Conservation (phyloP, 2,797 vertebrate species). For the Phoxinus dragarum region DNA sequence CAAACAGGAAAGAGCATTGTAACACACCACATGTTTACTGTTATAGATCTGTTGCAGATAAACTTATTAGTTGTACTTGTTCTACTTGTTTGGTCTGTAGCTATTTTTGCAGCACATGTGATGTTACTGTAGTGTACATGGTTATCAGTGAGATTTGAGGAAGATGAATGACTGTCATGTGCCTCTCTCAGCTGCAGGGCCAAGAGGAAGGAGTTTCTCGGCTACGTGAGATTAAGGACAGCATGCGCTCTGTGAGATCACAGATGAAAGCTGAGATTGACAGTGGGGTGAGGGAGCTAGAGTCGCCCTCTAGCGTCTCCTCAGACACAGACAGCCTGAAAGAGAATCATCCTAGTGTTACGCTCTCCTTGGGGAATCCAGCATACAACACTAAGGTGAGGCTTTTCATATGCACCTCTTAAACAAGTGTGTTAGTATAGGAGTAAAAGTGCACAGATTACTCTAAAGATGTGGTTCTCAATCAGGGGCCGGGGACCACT, state of each 20-base stretch:
- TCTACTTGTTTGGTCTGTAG: not conserved
- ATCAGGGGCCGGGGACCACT: too few species aligned
- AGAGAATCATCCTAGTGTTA: slow-evolving; percentile 67
- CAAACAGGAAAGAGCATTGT: slow-evolving; percentile 12
- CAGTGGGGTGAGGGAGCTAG: slow-evolving; percentile 69
- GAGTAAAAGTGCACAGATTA: not conserved
- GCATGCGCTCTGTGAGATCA: slow-evolving; percentile 71
- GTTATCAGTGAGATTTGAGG: not conserved
- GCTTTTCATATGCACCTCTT: not conserved
- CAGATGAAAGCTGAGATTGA: slow-evolving; percentile 78
- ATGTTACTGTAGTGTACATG: not conserved
- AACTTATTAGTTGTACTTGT: not conserved
- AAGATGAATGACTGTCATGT: not conserved
- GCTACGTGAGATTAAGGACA: slow-evolving; percentile 72
- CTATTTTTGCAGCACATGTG: not conserved
- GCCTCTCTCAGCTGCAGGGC: slow-evolving; percentile 69
- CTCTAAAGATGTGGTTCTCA: not conserved
- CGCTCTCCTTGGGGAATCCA: slow-evolving; percentile 42
- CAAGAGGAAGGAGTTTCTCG: slow-evolving; percentile 72
- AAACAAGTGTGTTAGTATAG: not conserved
- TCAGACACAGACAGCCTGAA: slow-evolving; percentile 66
- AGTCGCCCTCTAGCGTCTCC: slow-evolving; percentile 50
- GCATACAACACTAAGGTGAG: slow-evolving; percentile 57
- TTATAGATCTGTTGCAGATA: not conserved
- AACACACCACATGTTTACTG: not conserved